phyloP scores from a whole-genome alignment of 2,113 vertebrate species.

The Dipodomys stephensi region DNA sequence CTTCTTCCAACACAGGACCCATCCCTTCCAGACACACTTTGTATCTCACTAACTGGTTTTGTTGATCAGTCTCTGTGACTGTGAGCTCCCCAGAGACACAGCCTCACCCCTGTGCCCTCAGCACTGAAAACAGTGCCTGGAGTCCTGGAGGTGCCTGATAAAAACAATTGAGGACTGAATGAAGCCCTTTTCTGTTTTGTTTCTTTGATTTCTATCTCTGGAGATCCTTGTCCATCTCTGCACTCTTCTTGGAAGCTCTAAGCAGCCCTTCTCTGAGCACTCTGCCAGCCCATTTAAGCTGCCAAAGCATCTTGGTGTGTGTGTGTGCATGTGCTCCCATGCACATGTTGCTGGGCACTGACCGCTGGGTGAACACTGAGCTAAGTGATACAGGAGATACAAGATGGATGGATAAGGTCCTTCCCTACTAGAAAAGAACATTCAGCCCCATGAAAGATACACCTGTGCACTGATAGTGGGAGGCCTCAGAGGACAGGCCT shows the following conservation, averaged over 20 bases:
- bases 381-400: not conserved
- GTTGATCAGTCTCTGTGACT: not conserved
- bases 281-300: not conserved
- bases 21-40: accelerated
- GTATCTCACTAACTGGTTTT: not conserved
- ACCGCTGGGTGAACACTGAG: not conserved
- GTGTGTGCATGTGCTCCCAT: too few relatives aligned
- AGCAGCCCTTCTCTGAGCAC: not conserved
- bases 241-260: not conserved
- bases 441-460: not conserved
- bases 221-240: not conserved
- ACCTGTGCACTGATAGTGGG: not conserved
- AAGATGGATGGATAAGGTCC: not conserved
- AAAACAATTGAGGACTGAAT: not conserved
- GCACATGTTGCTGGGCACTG: not conserved
- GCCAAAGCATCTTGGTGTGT: not conserved
- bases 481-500: not conserved
- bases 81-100: not conserved
- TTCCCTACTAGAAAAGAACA: not conserved
- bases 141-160: not conserved
- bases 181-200: not conserved
- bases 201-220: not conserved
- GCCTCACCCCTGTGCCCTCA: not conserved
- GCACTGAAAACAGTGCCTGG: not conserved
- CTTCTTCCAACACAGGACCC: not conserved